Evolutionary conservation across 2,797 vertebrate species (phyloP).

Genomic region (Pitangus sulphuratus): DNA sequence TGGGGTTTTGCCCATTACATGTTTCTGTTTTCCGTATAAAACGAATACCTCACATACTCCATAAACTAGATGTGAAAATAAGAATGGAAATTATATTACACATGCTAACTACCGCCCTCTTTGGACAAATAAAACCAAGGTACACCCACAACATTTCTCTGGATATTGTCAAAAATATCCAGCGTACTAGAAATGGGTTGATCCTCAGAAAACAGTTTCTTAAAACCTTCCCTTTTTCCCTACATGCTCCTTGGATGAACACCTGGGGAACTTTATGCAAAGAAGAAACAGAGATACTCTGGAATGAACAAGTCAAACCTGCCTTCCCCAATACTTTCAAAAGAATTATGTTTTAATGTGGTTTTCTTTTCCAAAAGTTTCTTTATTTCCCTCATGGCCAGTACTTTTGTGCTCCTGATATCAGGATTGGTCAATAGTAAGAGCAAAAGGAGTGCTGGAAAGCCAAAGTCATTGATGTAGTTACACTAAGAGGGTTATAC

Average conservation of each 20-base stretch:
- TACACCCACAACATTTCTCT: not conserved
- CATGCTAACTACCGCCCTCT: not conserved
- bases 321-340: not conserved
- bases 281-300: not conserved
- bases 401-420: not conserved
- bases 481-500: not conserved
- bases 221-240: not conserved
- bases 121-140: not conserved
- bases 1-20: accelerated
- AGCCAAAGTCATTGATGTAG: not conserved
- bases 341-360: not conserved
- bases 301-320: not conserved
- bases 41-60: not conserved
- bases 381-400: not conserved
- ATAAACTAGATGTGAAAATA: not conserved
- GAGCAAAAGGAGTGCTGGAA: not conserved
- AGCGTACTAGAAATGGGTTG: not conserved
- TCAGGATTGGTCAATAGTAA: not conserved
- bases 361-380: not conserved
- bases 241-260: not conserved
- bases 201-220: not conserved
- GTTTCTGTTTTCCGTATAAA: not conserved
- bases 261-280: not conserved
- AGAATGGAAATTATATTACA: not conserved
- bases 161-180: not conserved